Evolutionary conservation across 2,797 vertebrate genomes (phyloP), one percentile per base, ranked within the genome.

Genomic region (Schizothorax lantsangensis): DNA sequence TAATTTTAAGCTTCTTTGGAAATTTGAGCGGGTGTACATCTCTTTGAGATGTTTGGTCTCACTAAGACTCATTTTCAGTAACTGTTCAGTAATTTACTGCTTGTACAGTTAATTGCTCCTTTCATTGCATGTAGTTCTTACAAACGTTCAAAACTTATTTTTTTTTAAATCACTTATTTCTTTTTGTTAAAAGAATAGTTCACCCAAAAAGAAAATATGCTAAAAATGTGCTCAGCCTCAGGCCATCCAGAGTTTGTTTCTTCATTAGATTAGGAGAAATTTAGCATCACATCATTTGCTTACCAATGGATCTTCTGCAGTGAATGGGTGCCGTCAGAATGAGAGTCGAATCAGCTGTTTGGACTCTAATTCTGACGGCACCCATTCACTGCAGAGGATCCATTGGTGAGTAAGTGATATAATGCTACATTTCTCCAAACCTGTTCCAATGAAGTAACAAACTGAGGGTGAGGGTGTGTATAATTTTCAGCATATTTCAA

Each of bases 111-210:
- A 30, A 79, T 59, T 26, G 6, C 30, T 82, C 14, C 73, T 81
- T 88, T 83, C 66, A 72, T 78, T 79, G 77, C 57, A 79, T 75
- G 72, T 79, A 88, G 74, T 88, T 86, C 15, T 87, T 91, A 75
- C 77, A 77, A 89, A 69, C 36, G 47, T 8, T 49, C 75, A 54
- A 62, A 75, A 52, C 38, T 10, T 1, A 19, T 57, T 54, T 54
- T 12, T 14, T 43, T 75, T 54, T 3, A 47, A 83, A 45, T 79
- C 30, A 14, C 26, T 64, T 83, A 21, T 73, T 80, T 45, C 4
- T 68, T 43, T 82, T 88, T 33, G 49, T 30, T 14, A 30, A 68
- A 68, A 17, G 15, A 36, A 19, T 36, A 30, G 64, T 68, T 68
- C 15, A 8, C 26, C 15, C 15, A 17, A 15, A 33, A 66, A 6